Percentiles rank a stretch among this genome's conserved stretches.
Evolutionary conservation across 2,113 vertebrate genomes (phyloP).

Genomic region (Larimichthys crocea): DNA sequence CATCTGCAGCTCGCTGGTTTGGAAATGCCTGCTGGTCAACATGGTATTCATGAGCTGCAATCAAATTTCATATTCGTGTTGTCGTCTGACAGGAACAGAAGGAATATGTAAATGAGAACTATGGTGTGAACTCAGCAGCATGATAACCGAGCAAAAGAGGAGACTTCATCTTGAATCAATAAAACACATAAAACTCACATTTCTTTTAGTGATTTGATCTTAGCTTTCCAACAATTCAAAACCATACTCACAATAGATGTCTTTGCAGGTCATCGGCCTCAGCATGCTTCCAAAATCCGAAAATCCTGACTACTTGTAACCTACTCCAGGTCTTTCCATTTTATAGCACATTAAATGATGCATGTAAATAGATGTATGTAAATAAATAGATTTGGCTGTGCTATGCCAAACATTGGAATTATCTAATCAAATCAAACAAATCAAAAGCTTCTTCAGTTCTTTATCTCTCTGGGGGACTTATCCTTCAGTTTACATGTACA

Average conservation of each 20-base stretch:
- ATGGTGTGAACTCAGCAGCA: neutral
- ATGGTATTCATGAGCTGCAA: neutral
- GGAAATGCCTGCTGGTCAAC: neutral
- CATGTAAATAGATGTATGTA: neutral
- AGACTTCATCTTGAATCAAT: no score
- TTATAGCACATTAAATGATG: fast-evolving
- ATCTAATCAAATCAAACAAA: neutral
- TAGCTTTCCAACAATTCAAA: neutral
- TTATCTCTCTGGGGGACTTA: no score
- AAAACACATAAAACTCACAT: neutral
- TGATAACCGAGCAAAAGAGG: neutral
- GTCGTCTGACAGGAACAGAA: neutral
- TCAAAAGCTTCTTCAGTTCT: neutral
- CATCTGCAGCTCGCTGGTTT: neutral
- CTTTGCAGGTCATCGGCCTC: neutral
- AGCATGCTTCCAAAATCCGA: neutral
- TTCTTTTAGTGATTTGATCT: no score
- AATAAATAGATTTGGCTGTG: neutral
- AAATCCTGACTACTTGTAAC: neutral
- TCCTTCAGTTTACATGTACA: neutral
- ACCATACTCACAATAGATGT: constrained; percentile 2
- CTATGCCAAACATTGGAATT: fast-evolving
- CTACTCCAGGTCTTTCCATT: neutral
- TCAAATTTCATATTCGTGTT: neutral
- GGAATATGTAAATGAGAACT: neutral